Conservation (phyloP, 2,797 vertebrate genomes). For the Falco peregrinus region DNA sequence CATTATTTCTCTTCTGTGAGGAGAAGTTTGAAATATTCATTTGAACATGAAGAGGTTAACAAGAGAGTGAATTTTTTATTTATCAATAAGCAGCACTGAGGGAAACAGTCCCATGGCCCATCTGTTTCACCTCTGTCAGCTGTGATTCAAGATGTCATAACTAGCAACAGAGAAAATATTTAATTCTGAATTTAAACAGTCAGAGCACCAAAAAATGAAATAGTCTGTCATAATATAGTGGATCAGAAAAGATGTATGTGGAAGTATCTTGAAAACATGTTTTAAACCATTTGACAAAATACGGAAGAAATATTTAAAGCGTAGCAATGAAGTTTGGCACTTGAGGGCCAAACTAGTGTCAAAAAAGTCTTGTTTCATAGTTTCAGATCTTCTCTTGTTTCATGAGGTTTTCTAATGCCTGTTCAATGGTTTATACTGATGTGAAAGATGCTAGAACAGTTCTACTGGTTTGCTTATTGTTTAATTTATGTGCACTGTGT, state of each 20-base stretch:
- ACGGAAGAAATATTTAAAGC: not conserved
- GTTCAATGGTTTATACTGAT: not conserved
- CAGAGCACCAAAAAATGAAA: not conserved
- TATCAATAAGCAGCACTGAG: not conserved
- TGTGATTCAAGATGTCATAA: not conserved
- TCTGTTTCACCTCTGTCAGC: not conserved
- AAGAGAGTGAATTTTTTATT: not conserved
- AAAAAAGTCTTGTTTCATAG: not conserved
- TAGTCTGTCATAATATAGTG: not conserved
- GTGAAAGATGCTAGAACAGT: not conserved
- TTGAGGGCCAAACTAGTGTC: not conserved
- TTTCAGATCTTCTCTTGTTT: not conserved
- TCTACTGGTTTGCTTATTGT: not conserved
- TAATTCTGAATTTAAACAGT: not conserved
- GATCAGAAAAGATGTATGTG: not conserved
- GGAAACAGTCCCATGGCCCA: not conserved
- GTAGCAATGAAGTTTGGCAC: not conserved
- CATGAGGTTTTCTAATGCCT: not conserved
- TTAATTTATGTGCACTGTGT: not conserved
- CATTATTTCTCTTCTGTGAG: not conserved
- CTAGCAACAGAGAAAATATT: not conserved
- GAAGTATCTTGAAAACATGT: not conserved
- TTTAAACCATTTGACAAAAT: not conserved
- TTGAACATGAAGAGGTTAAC: not conserved
- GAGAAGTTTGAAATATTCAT: not conserved